phyloP scores from a whole-genome alignment of 2,888 invertebrate genomes.

The Drosophila prostipennis region DNA sequence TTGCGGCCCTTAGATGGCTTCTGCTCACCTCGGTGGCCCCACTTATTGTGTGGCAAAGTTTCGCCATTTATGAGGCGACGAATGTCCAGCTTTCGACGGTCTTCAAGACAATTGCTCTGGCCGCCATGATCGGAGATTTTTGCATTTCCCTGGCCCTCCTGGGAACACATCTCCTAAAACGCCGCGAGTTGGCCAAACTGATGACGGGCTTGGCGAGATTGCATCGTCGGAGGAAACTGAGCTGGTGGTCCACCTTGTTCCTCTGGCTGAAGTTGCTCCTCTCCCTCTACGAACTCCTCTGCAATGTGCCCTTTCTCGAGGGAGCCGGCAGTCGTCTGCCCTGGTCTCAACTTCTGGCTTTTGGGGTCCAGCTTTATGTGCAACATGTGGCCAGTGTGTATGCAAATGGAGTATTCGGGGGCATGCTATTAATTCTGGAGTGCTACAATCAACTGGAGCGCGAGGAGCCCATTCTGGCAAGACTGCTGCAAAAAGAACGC shows the following conservation, averaged over 20 bases:
- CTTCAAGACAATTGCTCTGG: slow-evolving; percentile 59
- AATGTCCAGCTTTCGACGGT: slow-evolving; percentile 63
- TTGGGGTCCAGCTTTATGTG: slow-evolving; percentile 69
- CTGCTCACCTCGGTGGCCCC: slow-evolving; percentile 55
- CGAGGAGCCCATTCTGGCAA: neutral
- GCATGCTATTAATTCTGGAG: slow-evolving; percentile 64
- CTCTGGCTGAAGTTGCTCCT: slow-evolving; percentile 70
- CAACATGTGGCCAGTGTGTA: slow-evolving; percentile 72
- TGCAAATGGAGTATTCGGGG: slow-evolving; percentile 67
- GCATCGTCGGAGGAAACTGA: slow-evolving; percentile 26
- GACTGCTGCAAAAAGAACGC: slow-evolving; percentile 53
- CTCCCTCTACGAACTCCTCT: slow-evolving; percentile 68
- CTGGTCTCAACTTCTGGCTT: slow-evolving; percentile 62
- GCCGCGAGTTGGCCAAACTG: slow-evolving; percentile 43
- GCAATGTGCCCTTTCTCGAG: slow-evolving; percentile 75
- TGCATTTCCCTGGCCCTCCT: slow-evolving; percentile 59
- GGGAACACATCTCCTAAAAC: slow-evolving; percentile 52
- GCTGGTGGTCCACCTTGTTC: slow-evolving; percentile 48
- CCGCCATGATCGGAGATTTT: slow-evolving; percentile 61
- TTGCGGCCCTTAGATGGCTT: slow-evolving; percentile 47
- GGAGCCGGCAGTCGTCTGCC: slow-evolving; percentile 56
- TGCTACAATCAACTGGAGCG: slow-evolving; percentile 63
- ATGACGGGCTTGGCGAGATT: slow-evolving; percentile 43
- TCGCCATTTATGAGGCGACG: slow-evolving; percentile 61
- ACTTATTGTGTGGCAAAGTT: slow-evolving; percentile 53